These are phyloP conservation scores for Monomorium pharaonis DNA, from an alignment of 1,140 invertebrate genomes.

Conservation along the genomic window DNA sequence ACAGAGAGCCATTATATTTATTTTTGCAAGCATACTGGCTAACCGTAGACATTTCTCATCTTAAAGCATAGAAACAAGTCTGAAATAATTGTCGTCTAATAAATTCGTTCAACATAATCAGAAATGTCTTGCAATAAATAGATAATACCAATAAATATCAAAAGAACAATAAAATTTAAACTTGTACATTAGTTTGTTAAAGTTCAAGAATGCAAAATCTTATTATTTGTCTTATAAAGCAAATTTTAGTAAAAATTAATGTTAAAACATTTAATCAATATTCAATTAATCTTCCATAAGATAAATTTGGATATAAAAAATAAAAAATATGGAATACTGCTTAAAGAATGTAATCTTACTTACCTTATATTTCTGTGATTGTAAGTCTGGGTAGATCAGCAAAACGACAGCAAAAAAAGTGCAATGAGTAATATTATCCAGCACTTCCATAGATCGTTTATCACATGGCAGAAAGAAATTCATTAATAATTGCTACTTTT, in stretches of 20 bases:
- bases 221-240: background rate
- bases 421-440: background rate
- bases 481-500: background rate
- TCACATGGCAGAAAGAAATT: background rate
- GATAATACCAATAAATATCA: background rate
- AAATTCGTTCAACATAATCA: background rate
- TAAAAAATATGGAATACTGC: background rate
- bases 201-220: background rate
- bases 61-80: background rate
- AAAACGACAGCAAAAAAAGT: background rate
- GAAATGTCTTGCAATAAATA: background rate
- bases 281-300: background rate
- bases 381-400: background rate
- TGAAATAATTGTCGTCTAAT: background rate
- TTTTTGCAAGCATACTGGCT: background rate
- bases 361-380: constrained; percentile 4
- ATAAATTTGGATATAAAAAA: background rate
- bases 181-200: background rate
- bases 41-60: background rate
- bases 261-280: background rate
- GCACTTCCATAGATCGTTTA: constrained; percentile 8
- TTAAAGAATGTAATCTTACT: background rate
- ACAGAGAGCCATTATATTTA: background rate
- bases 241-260: background rate
- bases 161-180: background rate